Evolutionary conservation across 2,888 invertebrate species (phyloP).

Genomic region (Esperia sulphurella): DNA sequence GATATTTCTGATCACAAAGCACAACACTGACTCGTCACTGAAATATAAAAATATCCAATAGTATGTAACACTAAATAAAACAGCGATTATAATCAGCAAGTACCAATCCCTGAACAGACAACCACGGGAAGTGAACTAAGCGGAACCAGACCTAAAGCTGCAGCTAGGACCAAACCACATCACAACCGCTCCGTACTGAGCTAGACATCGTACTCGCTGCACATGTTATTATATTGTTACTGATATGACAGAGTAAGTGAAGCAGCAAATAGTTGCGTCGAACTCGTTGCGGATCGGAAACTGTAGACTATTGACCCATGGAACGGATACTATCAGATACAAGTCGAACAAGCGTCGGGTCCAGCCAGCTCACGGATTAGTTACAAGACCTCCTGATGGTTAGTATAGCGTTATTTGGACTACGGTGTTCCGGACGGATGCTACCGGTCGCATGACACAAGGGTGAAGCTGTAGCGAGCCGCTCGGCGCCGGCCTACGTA

Average conservation of each 20-base stretch:
- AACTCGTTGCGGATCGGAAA: background rate
- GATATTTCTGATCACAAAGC: no score
- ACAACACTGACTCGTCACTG: background rate
- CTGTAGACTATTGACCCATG: background rate
- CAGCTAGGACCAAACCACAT: constrained; percentile 33
- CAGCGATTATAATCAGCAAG: constrained; percentile 20
- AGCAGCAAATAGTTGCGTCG: background rate
- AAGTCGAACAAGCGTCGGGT: constrained; percentile 19
- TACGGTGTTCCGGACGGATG: background rate
- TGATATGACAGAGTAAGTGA: no score
- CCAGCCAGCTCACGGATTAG: constrained; percentile 31
- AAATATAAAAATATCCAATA: background rate
- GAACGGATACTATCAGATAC: constrained; percentile 16
- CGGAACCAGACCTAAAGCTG: constrained; percentile 38
- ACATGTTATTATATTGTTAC: background rate
- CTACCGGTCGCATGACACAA: background rate
- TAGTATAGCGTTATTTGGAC: constrained; percentile 15
- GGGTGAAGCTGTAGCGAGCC: background rate
- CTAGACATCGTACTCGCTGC: background rate
- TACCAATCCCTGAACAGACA: constrained; percentile 22
- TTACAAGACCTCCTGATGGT: constrained; percentile 21
- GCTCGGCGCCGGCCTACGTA: background rate
- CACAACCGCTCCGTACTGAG: constrained; percentile 16
- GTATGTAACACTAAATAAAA: constrained; percentile 13
- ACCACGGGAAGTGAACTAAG: constrained; percentile 26